Evolutionary conservation across 2,797 vertebrate genomes (phyloP), one percentile per base, ranked within the genome.

Genomic region (Macrochelys suwanniensis): DNA sequence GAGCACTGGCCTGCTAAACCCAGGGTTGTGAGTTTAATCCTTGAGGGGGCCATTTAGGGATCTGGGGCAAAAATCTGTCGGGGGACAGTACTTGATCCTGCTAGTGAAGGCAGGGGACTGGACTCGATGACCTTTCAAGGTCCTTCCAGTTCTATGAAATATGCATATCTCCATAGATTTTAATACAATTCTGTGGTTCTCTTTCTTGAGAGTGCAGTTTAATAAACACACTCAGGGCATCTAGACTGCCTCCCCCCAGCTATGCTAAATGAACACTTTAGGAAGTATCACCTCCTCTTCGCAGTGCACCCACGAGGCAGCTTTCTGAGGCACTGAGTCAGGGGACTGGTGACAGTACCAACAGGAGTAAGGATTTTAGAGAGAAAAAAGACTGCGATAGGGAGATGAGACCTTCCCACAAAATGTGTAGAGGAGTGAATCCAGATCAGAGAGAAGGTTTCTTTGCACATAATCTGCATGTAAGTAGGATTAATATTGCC

Each of bases 221-320:
- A 97, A 96, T 93, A 96, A 96, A 90, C 90, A 47, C 5, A 54
- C 89, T 42, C 92, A 94, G 93, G 93, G 95, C 95, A 95, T 94
- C 88, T 54, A 42, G 89, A 42, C 92, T 0, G 57, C 95, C 84
- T 87, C 84, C 13, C 92, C 88, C 94, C 96, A 0, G 90, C 95
- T 95, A 94, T 74, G 95, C 78, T 95, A 94, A 96, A 97, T 65
- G 91, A 95, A 96, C 91, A 54, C 90, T 95, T 96, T 87, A 95
- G 96, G 95, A 97, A 97, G 95, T 89, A 95, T 97, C 95, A 97
- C 94, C 94, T 97, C 93, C 94, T 65, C 89, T 92, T 94, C 7
- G 47, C 1, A 61, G 93, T 84, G 89, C 54, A 71, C 0, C 2
- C 93, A 96, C 96, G 93, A 89, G 59, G 59, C 61, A 23, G 17